Base-by-base conservation (phyloP, 2,888 invertebrate genomes). In the Callyntrura guangdongensis region DNA sequence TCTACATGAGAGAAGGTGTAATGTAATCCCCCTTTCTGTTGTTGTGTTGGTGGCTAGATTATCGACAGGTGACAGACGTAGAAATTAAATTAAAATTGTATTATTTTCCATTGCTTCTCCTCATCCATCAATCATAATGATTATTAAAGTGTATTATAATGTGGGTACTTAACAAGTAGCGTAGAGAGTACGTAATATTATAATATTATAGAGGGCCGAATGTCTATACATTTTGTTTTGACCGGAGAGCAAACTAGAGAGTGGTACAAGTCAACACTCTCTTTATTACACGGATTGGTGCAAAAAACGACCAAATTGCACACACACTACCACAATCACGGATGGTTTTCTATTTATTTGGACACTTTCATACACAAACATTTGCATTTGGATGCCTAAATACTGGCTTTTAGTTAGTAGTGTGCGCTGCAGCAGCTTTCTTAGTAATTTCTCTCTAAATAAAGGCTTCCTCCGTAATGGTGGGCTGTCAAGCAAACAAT, bases 271-370 rank as follows among this genome's bases (percentile, higher is more conserved):
- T 86, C 79, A 86, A 86, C 79, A 86, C 22, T 45, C 72, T 85
- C 56, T 59, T 86, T 59, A 86, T 45, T 9, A 12, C 2, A 22
- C 27, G 81, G 22, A 56, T 81, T 74, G 47, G 47, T 47, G 49
- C 74, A 74, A 49, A 72, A n/a, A 53, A 77, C n/a, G n/a, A n/a
- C n/a, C n/a, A n/a, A n/a, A n/a, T n/a, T n/a, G n/a, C n/a, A n/a
- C n/a, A n/a, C n/a, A n/a, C n/a, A n/a, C n/a, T n/a, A n/a, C n/a
- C n/a, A n/a, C n/a, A n/a, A n/a, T n/a, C n/a, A n/a, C n/a, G n/a
- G n/a, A n/a, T n/a, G n/a, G n/a, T n/a, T 83, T 82, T 83, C 83
- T 83, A 83, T 83, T 36, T 36, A 36, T 36, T 83, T 83, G 67
- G 83, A 83, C 83, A 83, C 27, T 83, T 83, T 67, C 25, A 61